phyloP scores from a whole-genome alignment of 2,888 invertebrate species.

The Notodonta dromedarius region DNA sequence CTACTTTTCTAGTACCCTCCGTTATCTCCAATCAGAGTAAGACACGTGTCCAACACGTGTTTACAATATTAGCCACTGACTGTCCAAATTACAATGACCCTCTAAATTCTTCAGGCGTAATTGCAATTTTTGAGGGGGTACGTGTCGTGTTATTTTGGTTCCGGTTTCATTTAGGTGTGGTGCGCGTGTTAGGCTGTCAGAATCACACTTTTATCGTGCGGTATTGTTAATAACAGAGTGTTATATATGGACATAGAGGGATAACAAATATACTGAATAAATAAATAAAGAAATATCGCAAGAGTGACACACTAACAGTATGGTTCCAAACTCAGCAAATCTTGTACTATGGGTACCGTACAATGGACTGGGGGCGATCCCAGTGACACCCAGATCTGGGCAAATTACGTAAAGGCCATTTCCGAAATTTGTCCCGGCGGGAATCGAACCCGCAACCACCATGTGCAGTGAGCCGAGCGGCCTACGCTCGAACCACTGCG shows the following conservation, averaged over 20 bases:
- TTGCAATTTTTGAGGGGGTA: constrained; percentile 24
- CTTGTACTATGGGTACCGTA: no score
- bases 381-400: no score
- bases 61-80: constrained; percentile 41
- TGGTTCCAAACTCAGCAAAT: no score
- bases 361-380: no score
- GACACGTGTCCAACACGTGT: constrained; percentile 48
- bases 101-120: constrained; percentile 22
- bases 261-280: no score
- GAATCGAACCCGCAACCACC: no score
- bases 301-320: no score
- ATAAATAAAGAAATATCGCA: no score
- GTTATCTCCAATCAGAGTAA: constrained; percentile 44
- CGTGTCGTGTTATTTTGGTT: constrained; percentile 22
- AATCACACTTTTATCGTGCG: constrained; percentile 23
- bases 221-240: constrained; percentile 16
- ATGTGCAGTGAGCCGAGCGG: no score
- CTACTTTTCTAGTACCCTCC: constrained; percentile 10
- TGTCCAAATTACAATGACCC: constrained; percentile 34
- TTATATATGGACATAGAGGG: constrained; percentile 16
- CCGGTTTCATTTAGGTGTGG: constrained; percentile 23
- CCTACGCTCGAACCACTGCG: no score
- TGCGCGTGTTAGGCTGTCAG: constrained; percentile 21
- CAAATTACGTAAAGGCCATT: no score
- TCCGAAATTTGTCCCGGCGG: no score